Evolutionary conservation across 2,113 vertebrate genomes (phyloP).

Genomic region (Macquaria ambigua): DNA sequence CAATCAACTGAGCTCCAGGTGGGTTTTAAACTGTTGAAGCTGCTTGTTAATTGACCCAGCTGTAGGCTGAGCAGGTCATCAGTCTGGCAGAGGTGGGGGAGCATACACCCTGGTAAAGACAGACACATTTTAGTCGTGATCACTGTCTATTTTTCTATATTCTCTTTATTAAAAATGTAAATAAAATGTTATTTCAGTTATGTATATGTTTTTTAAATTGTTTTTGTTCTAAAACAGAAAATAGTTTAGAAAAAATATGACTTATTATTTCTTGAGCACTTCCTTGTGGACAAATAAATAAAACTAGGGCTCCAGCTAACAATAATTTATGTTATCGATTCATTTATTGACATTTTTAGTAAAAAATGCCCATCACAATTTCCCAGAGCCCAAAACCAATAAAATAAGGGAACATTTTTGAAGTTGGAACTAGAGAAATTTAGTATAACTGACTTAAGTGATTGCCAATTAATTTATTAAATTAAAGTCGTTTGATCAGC

Average conservation of each 20-base stretch:
- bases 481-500: background rate
- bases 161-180: background rate
- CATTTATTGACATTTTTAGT: background rate
- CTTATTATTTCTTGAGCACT: background rate
- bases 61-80: conserved; percentile 53
- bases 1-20: background rate
- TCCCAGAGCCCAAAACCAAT: background rate
- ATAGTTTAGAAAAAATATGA: background rate
- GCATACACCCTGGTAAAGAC: background rate
- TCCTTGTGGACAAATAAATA: background rate
- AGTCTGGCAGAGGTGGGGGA: conserved; percentile 1
- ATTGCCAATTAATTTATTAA: background rate
- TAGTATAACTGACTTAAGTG: background rate
- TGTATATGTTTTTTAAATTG: background rate
- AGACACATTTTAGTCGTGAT: background rate
- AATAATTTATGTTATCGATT: background rate
- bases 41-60: conserved; percentile 70
- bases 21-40: conserved; percentile 52
- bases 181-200: background rate
- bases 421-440: background rate
- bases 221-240: background rate
- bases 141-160: background rate
- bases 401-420: background rate
- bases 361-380: background rate
- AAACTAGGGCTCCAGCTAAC: background rate